Evolutionary conservation across 2,113 vertebrate genomes (phyloP).

Genomic region (Megaleporinus macrocephalus): DNA sequence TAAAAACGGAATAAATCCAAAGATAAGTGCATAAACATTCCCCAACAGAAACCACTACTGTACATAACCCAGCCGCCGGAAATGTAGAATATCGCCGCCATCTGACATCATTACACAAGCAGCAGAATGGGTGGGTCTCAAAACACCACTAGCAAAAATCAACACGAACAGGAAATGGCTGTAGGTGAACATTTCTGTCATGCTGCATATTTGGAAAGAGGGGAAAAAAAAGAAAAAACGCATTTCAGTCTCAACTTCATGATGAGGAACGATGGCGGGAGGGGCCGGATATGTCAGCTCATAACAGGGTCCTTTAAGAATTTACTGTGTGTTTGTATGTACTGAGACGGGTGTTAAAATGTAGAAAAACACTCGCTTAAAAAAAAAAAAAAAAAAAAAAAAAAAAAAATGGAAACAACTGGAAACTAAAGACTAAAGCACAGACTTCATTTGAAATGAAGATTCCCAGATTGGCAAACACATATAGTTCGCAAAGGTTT

Average conservation of each 20-base stretch:
- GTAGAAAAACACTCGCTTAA: not conserved
- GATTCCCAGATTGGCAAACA: too few relatives aligned
- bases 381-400: not conserved
- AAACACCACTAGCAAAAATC: not conserved
- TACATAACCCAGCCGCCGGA: not conserved
- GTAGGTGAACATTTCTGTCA: not conserved
- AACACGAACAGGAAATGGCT: slow-evolving; percentile 17
- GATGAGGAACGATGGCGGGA: not conserved
- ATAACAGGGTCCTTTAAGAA: slow-evolving; percentile 5
- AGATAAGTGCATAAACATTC: not conserved
- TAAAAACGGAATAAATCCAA: not conserved
- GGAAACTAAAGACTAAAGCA: not conserved
- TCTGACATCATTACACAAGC: not conserved
- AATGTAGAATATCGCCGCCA: not conserved
- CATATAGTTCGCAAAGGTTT: too few relatives aligned
- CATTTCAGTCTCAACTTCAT: slow-evolving; percentile 1
- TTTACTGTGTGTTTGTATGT: not conserved
- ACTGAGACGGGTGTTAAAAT: not conserved
- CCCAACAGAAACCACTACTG: not conserved
- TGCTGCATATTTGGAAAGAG: not conserved
- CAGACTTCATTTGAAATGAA: not conserved
- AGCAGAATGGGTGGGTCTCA: not conserved
- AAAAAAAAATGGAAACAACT: too few relatives aligned
- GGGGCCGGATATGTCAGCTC: slow-evolving; percentile 27
- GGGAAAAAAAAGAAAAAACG: not conserved